Evolutionary conservation across 2,797 vertebrate genomes (phyloP).

Genomic region (Catostomus latipinnis): DNA sequence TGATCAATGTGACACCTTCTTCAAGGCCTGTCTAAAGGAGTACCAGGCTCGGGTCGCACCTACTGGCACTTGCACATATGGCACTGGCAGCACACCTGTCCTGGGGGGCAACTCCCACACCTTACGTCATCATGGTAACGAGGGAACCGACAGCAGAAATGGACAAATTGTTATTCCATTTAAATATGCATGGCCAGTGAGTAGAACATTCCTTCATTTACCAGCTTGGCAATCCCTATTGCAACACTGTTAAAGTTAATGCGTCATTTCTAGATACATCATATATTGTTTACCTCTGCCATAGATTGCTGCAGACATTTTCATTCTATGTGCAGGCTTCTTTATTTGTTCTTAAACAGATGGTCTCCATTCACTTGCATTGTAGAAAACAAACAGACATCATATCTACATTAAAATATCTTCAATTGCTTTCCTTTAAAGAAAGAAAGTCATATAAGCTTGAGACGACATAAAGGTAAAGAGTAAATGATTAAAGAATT

Average conservation of each 20-base stretch:
- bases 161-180: constrained; percentile 81
- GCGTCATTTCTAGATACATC: no score
- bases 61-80: constrained; percentile 79
- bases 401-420: no score
- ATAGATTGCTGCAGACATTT: no score
- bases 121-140: constrained; percentile 66
- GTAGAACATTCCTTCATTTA: constrained; percentile 60
- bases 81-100: constrained; percentile 73
- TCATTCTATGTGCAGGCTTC: not conserved
- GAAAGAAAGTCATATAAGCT: no score
- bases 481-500: no score
- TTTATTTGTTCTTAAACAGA: not conserved
- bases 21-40: constrained; percentile 84
- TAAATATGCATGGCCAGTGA: constrained; percentile 86
- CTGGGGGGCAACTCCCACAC: constrained; percentile 80
- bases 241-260: not conserved
- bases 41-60: constrained; percentile 80
- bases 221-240: not conserved
- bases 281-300: not conserved
- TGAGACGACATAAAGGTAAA: no score
- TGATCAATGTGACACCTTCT: constrained; percentile 81
- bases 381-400: no score
- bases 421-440: no score
- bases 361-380: no score
- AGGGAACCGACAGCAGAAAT: constrained; percentile 63